Evolutionary conservation across 1,140 invertebrate species (phyloP).

Genomic region (Ceratina australensis): DNA sequence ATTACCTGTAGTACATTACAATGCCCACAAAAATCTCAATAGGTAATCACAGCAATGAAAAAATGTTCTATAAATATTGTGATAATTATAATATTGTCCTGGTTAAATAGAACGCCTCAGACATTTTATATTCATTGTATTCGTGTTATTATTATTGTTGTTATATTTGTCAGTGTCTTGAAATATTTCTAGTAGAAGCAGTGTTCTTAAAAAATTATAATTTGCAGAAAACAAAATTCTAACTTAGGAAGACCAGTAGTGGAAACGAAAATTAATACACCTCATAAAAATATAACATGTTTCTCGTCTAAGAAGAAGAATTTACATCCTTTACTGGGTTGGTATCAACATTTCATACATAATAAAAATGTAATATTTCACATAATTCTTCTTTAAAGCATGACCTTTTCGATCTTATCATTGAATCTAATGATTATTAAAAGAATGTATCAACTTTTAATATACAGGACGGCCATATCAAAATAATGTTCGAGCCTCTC

Average conservation of each 20-base stretch:
- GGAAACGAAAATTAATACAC: constrained; percentile 61
- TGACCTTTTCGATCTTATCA: too few species aligned
- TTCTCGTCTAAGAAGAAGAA: constrained; percentile 77
- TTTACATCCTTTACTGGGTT: constrained; percentile 75
- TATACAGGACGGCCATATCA: constrained; percentile 74
- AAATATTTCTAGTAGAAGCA: background rate
- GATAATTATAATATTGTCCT: too few species aligned
- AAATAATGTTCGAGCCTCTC: constrained; percentile 72
- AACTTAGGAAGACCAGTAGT: constrained; percentile 65
- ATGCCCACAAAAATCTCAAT: constrained; percentile 64
- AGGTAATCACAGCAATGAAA: constrained; percentile 68
- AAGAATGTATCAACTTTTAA: background rate
- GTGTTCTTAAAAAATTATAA: constrained; percentile 15
- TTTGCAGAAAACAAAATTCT: constrained; percentile 75
- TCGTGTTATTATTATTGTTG: background rate
- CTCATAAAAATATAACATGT: constrained; percentile 64
- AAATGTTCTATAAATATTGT: constrained; percentile 37
- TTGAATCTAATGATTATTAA: too few species aligned
- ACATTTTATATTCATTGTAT: background rate
- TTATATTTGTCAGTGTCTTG: constrained; percentile 3
- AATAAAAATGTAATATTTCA: background rate
- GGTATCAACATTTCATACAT: constrained; percentile 59
- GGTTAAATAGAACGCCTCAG: too few species aligned
- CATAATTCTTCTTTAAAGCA: too few species aligned
- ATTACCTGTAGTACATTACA: constrained; percentile 73